Evolutionary conservation across 2,888 invertebrate genomes (phyloP).

Genomic region (Habroteleia sp.): DNA sequence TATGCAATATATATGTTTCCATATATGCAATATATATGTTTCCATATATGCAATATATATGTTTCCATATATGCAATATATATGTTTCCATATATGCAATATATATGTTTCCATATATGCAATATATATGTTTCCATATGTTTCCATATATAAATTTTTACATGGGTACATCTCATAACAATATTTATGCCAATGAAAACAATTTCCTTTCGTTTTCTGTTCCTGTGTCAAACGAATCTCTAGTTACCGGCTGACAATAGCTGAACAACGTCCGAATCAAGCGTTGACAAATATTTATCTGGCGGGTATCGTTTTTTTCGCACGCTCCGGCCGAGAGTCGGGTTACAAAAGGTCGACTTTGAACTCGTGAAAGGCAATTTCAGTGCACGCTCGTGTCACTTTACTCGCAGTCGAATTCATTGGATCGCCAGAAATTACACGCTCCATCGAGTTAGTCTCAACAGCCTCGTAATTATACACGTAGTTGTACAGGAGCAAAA

Average conservation of each 20-base stretch:
- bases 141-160: no score
- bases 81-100: no score
- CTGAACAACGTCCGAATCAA: conserved; percentile 3
- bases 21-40: no score
- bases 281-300: conserved; percentile 37
- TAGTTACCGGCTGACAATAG: conserved; percentile 4
- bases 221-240: conserved; percentile 25
- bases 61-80: no score
- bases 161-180: no score
- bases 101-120: no score
- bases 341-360: conserved; percentile 40
- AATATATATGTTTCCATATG: no score
- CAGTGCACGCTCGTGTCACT: conserved; percentile 28
- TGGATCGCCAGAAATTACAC: conserved; percentile 69
- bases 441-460: conserved; percentile 69
- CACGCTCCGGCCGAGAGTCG: background rate
- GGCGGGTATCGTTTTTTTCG: conserved; percentile 20
- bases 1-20: no score
- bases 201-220: conserved; percentile 10
- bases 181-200: conserved; percentile 25
- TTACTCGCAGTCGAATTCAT: conserved; percentile 18
- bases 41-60: no score
- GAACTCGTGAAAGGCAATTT: conserved; percentile 37
- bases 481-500: no score
- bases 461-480: conserved; percentile 42